phyloP scores from a whole-genome alignment of 1,140 invertebrate genomes.

The Tetramorium alpestre region DNA sequence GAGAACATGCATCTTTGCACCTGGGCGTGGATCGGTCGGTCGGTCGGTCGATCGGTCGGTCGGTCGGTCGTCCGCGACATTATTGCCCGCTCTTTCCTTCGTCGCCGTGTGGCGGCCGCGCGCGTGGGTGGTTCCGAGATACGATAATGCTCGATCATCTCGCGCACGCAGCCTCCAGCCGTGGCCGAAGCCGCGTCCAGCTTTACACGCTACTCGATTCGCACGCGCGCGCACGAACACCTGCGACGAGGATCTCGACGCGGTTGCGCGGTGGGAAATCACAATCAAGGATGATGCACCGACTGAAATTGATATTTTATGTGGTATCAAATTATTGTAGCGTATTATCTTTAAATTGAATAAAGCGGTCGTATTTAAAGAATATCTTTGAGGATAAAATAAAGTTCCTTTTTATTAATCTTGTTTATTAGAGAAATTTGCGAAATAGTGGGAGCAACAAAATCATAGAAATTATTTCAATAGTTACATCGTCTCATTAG shows the following conservation, averaged over 20 bases:
- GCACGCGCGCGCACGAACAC: constrained; percentile 41
- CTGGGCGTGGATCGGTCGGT: constrained; percentile 68
- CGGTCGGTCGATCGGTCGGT: constrained; percentile 13
- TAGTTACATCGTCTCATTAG: too few relatives aligned
- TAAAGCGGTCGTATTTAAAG: background rate
- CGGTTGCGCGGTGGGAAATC: background rate
- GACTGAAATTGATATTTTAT: constrained; percentile 22
- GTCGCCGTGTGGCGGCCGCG: constrained; percentile 30
- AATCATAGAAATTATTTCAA: background rate
- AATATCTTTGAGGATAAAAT: background rate
- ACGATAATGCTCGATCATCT: constrained; percentile 46
- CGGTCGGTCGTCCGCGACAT: constrained; percentile 57
- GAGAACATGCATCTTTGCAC: constrained; percentile 61
- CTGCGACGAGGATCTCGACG: constrained; percentile 26
- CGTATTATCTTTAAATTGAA: background rate
- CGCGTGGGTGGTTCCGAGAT: constrained; percentile 41
- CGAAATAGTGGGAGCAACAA: background rate
- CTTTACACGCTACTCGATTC: constrained; percentile 74
- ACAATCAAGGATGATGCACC: background rate
- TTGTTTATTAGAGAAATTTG: too few relatives aligned
- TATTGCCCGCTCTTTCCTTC: constrained; percentile 50
- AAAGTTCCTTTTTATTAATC: background rate
- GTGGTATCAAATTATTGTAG: background rate
- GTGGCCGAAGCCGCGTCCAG: constrained; percentile 55
- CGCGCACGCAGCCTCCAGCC: constrained; percentile 9